Percentiles rank a stretch among this genome's conserved stretches.
Conservation (phyloP, 2,113 vertebrate genomes). For the Tetrax tetrax region DNA sequence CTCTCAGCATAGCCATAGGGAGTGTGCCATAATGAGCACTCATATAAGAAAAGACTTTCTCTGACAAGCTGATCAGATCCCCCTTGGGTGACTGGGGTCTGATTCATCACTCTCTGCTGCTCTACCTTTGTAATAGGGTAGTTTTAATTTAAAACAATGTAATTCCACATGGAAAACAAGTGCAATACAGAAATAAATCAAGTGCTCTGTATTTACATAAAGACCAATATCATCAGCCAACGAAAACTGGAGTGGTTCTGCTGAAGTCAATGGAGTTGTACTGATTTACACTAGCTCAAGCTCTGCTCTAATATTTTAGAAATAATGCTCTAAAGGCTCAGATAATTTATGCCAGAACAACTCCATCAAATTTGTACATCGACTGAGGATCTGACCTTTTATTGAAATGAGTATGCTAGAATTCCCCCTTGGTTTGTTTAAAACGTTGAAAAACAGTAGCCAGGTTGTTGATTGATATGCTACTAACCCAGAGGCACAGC, state of each 20-base stretch:
- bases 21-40: background rate
- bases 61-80: background rate
- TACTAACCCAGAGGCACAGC: background rate
- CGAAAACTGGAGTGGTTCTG: background rate
- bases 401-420: background rate
- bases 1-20: background rate
- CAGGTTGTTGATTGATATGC: background rate
- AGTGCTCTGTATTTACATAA: background rate
- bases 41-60: background rate
- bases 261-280: background rate
- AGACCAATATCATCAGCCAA: background rate
- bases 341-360: background rate
- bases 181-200: slow-evolving; percentile 15
- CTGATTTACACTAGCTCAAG: background rate
- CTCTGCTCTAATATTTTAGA: background rate
- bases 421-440: slow-evolving; percentile 2
- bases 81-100: background rate
- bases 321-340: background rate
- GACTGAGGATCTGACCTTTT: background rate
- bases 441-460: background rate
- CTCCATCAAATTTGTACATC: background rate
- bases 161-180: slow-evolving; percentile 4
- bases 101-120: background rate
- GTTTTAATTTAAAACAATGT: slow-evolving; percentile 9
- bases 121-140: background rate